Conservation (phyloP, 2,113 vertebrate genomes). For the Butorides virescens region DNA sequence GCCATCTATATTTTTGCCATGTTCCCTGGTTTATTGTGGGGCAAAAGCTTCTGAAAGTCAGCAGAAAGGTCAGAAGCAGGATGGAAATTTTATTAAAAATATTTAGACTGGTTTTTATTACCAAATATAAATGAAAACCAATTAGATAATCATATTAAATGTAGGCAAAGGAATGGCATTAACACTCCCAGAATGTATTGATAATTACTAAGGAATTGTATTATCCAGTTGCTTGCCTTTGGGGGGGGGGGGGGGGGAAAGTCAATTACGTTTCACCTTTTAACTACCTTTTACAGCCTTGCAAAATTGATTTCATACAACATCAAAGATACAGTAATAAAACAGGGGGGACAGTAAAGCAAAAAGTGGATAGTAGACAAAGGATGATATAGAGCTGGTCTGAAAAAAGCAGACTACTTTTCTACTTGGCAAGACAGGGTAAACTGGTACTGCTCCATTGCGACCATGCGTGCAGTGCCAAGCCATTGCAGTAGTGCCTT, state of each 20-base stretch:
- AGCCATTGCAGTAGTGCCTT: neutral
- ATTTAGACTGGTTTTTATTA: slow-evolving; percentile 31
- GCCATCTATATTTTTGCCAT: neutral
- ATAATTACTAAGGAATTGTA: neutral
- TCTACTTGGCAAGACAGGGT: neutral
- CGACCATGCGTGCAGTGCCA: fast-evolving
- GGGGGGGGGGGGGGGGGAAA: neutral
- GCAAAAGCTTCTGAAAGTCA: neutral
- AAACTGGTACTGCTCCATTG: neutral
- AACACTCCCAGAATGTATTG: neutral
- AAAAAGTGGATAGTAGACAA: neutral
- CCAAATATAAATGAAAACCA: slow-evolving; percentile 30
- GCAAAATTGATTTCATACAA: slow-evolving; percentile 17
- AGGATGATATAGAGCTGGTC: neutral
- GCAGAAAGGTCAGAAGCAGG: neutral
- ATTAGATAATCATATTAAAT: slow-evolving; percentile 1
- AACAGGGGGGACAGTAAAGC: neutral
- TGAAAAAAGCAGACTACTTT: neutral
- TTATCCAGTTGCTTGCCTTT: neutral
- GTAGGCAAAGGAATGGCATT: neutral
- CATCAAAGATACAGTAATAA: neutral
- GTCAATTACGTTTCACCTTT: slow-evolving; percentile 38
- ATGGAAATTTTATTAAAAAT: slow-evolving; percentile 8
- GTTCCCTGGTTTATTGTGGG: neutral
- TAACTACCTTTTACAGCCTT: slow-evolving; percentile 39